phyloP scores from a whole-genome alignment of 2,888 invertebrate species.

The Orthosia cruda region DNA sequence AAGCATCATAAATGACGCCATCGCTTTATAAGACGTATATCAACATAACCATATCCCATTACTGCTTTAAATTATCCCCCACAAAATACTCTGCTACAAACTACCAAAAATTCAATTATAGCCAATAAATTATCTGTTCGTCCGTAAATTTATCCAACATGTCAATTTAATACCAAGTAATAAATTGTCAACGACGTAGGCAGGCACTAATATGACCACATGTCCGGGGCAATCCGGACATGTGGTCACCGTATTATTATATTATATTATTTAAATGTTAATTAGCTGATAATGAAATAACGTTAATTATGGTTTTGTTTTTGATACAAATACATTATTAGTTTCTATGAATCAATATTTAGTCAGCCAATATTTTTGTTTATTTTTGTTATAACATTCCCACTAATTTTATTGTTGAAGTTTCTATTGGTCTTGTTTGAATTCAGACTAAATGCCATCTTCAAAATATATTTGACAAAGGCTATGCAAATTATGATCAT shows the following conservation, averaged over 20 bases:
- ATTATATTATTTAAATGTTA: conserved; percentile 38
- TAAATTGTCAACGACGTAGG: conserved; percentile 53
- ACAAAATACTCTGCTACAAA: conserved; percentile 15
- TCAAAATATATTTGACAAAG: too few species aligned
- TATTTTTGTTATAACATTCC: not conserved
- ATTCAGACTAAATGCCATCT: too few species aligned
- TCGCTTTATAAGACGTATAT: not conserved
- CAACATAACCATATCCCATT: not conserved
- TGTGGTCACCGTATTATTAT: conserved; percentile 47
- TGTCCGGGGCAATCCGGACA: conserved; percentile 50
- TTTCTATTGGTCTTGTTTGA: not conserved
- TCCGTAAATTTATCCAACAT: conserved; percentile 55
- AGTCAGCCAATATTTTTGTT: not conserved
- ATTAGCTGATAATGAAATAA: conserved; percentile 19
- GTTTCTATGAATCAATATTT: too few species aligned
- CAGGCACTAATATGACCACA: conserved; percentile 37
- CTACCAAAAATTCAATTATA: conserved; percentile 46
- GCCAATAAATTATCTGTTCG: conserved; percentile 45
- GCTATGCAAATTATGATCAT: too few species aligned
- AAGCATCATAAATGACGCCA: conserved; percentile 6
- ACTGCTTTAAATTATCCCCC: conserved; percentile 23
- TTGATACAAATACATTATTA: not conserved
- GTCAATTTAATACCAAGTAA: conserved; percentile 57
- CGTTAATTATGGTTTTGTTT: not conserved
- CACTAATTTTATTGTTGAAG: not conserved